Percentiles rank a stretch among this genome's conserved stretches.
These are phyloP conservation scores for Diorhabda elongata DNA, from an alignment of 1,140 invertebrate species.

Conservation along the genomic window DNA sequence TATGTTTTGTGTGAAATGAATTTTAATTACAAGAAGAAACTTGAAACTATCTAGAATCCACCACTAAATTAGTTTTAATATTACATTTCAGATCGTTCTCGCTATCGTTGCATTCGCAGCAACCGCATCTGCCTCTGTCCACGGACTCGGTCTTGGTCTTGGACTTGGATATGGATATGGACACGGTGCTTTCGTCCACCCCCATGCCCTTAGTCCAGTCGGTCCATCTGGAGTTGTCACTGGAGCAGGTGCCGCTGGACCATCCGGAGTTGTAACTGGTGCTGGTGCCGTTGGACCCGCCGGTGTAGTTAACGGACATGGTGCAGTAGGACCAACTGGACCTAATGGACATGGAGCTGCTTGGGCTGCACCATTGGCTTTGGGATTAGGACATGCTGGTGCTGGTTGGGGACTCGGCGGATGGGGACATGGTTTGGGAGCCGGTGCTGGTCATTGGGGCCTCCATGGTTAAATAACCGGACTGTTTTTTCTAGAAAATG, in stretches of 20 bases:
- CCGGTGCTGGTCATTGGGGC: background rate
- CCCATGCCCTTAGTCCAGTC: background rate
- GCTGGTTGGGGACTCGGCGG: slow-evolving; percentile 4
- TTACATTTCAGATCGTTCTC: background rate
- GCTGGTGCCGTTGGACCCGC: background rate
- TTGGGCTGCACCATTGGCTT: background rate
- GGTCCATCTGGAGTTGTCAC: background rate
- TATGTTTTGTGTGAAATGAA: too few species aligned
- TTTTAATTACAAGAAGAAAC: too few species aligned
- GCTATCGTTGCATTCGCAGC: background rate
- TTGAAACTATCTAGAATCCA: too few species aligned
- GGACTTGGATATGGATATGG: background rate
- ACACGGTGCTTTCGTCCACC: background rate
- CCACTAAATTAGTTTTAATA: too few species aligned
- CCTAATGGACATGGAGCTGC: background rate
- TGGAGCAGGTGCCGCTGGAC: background rate
- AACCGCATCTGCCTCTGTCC: background rate
- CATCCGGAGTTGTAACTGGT: background rate
- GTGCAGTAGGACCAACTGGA: background rate
- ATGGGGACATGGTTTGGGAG: background rate
- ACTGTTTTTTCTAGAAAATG: too few species aligned
- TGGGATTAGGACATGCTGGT: background rate
- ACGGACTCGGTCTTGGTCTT: background rate
- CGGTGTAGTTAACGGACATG: background rate
- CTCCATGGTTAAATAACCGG: background rate